Evolutionary conservation across 2,888 invertebrate species (phyloP), one percentile per base, ranked within the genome.

Genomic region (Pimpla rufipes): DNA sequence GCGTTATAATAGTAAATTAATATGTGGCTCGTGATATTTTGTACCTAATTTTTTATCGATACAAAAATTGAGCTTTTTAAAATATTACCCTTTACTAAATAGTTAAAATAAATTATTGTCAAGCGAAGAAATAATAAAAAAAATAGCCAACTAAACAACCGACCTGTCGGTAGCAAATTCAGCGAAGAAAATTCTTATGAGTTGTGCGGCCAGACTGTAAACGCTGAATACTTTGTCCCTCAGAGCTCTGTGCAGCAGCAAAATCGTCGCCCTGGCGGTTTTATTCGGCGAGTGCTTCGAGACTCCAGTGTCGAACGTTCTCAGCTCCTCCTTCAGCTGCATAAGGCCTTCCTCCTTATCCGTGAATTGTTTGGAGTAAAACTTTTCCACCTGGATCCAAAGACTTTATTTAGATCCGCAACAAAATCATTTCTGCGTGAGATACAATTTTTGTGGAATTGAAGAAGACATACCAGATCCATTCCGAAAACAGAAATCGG

Each of bases 401-500:
- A 70, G 6, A 67, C 62, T 21, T 52, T 18, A 21, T 42, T 55
- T 29, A n/a, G 67, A 37, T n/a, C 35, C 23, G 11, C n/a, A n/a
- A n/a, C n/a, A 23, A 18, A 35, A 23, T 23, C 42, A n/a, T 29
- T 35, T 37, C 37, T 18, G 5, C n/a, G 16, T n/a, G 23, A 80
- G 6, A 7, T 0, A 81, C n/a, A 16, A 35, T n/a, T 59, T 45
- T 6, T n/a, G 1, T 68, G 47, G 8, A 35, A 2, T 0, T 13
- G 18, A 50, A 40, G 45, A 18, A 52, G 13, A 8, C 42, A 94
- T 93, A 97, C 98, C 94, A 98, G 93, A 71, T 97, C 96, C 93
- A 96, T 96, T 79, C 98, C 98, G 93, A 98, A 98, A 55, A 98
- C 97, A 75, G 98, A 95, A 89, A 98, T 98, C 0, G 98, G 98